Conservation (phyloP, 2,113 vertebrate genomes). For the Probosciger aterrimus region DNA sequence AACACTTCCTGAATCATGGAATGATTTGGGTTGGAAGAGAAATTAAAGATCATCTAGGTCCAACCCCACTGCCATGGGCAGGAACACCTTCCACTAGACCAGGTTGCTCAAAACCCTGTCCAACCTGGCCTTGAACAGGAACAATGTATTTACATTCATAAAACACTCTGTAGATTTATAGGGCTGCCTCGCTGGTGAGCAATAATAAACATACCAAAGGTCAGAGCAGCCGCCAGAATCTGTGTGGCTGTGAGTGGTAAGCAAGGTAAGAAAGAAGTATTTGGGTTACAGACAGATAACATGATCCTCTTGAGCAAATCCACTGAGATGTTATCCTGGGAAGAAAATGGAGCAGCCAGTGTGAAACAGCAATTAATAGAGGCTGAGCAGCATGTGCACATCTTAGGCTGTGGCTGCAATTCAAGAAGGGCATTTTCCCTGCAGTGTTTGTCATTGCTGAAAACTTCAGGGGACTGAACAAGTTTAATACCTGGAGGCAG, state of each 20-base stretch:
- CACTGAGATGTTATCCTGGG: background rate
- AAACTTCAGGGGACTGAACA: background rate
- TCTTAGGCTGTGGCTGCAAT: background rate
- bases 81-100: background rate
- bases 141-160: background rate
- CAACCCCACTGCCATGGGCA: background rate
- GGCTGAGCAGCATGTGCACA: background rate
- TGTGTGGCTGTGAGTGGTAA: background rate
- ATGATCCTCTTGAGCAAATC: background rate
- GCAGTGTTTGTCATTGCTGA: background rate
- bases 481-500: background rate
- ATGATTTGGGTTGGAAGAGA: background rate
- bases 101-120: background rate
- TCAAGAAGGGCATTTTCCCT: background rate
- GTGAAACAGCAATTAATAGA: background rate
- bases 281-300: background rate
- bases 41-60: background rate
- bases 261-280: background rate
- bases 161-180: background rate
- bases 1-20: background rate
- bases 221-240: rapidly evolving
- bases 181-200: background rate
- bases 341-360: background rate
- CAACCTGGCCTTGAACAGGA: background rate
- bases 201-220: background rate